A percentile compares a stretch with the other conserved stretches of the same genome.
These are phyloP conservation scores for Eleginops maclovinus DNA, from an alignment of 2,113 vertebrate species.

Conservation along the genomic window DNA sequence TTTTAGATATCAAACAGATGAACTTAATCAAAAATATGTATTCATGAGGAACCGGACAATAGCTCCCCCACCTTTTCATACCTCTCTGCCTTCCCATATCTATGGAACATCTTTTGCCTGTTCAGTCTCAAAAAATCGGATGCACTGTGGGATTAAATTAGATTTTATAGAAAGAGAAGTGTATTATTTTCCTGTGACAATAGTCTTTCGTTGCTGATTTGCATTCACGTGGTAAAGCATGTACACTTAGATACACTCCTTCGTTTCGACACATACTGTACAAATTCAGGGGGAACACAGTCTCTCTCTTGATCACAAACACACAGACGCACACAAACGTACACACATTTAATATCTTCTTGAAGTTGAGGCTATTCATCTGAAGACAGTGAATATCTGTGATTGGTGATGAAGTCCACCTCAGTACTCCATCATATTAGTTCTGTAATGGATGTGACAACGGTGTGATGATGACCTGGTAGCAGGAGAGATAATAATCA, in stretches of 20 bases:
- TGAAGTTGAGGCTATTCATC: constrained; percentile 31
- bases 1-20: constrained; percentile 62
- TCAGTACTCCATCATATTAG: constrained; percentile 44
- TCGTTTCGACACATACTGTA: constrained; percentile 12
- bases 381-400: constrained; percentile 25
- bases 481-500: constrained; percentile 48
- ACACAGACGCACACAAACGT: not conserved
- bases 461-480: constrained; percentile 38
- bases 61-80: constrained; percentile 61
- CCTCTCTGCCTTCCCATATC: constrained; percentile 47
- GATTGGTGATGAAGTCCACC: constrained; percentile 45
- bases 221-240: constrained; percentile 6
- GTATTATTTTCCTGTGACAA: constrained; percentile 55
- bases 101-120: constrained; percentile 53
- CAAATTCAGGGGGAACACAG: constrained; percentile 8
- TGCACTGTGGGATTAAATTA: constrained; percentile 59
- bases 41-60: constrained; percentile 71
- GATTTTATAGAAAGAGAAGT: constrained; percentile 60
- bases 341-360: constrained; percentile 11
- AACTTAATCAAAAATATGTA: constrained; percentile 74
- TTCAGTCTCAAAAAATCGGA: constrained; percentile 47
- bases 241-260: constrained; percentile 1
- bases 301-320: not conserved
- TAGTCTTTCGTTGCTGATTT: constrained; percentile 34
- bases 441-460: constrained; percentile 47